Base-by-base conservation (phyloP, 2,888 invertebrate species). In the Chirona hameri region DNA sequence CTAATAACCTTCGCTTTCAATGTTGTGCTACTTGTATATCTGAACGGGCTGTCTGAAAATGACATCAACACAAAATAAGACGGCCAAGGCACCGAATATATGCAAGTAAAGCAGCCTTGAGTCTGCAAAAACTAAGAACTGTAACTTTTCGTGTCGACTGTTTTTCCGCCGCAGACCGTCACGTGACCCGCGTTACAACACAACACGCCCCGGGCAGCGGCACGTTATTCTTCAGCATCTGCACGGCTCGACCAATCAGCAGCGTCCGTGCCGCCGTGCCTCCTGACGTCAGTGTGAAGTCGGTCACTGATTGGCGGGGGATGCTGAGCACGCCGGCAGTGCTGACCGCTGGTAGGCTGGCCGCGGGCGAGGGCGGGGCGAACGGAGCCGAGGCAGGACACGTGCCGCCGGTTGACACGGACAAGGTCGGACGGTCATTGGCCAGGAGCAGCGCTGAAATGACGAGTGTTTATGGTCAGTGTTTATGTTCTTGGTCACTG, bases 291-390 rank as follows among this genome's bases (percentile, higher is more conserved):
- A 65, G 65, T 14, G 65, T 27, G 65, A 65, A 65, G 65, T 27
- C 65, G 65, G 65, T 14, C 65, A 65, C 65, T 65, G 65, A 65
- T 65, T 65, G 65, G 65, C 65, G 15, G 65, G 65, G n/a, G 27
- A 65, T 65, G 65, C n/a, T 15, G n/a, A 65, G 65, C 65, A 65
- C 65, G n/a, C 65, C 65, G 65, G 65, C 65, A 7, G 65, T 65
- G 65, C 27, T 27, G 65, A 65, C 27, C 27, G n/a, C n/a, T 9
- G 65, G 65, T 65, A 65, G 65, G 65, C 27, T 65, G 65, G 21
- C 65, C 0, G 65, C 65, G 27, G 65, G 65, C n/a, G 65, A 27
- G 65, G 65, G 65, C 65, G 65, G 27, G 65, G 65, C 65, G 65
- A 65, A 65, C 27, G 65, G 65, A 0, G 65, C 65, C 5, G 65